phyloP scores from a whole-genome alignment of 2,797 vertebrate species.

The Salmo trutta region DNA sequence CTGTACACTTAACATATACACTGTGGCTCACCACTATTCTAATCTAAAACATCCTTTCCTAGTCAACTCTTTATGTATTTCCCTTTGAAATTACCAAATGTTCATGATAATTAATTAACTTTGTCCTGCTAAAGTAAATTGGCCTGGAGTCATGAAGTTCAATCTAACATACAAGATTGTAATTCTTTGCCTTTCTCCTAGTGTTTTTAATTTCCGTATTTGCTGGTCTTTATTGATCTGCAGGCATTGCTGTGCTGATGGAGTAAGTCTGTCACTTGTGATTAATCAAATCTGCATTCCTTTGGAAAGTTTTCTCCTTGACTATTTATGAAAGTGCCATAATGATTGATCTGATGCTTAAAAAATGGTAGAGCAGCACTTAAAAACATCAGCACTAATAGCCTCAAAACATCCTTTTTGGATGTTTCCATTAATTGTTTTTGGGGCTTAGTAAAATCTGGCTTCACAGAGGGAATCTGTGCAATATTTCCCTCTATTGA shows the following conservation, averaged over 20 bases:
- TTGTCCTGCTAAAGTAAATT: neutral
- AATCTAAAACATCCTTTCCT: no score
- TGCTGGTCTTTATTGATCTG: neutral
- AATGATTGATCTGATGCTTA: slow-evolving; percentile 58
- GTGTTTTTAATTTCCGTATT: neutral
- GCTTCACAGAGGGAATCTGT: slow-evolving; percentile 14
- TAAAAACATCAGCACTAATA: slow-evolving; percentile 35
- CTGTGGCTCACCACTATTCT: neutral
- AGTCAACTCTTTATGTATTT: no score
- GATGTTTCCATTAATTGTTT: slow-evolving; percentile 9
- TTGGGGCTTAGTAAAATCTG: slow-evolving; percentile 25
- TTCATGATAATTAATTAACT: no score
- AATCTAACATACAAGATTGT: neutral
- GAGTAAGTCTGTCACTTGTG: slow-evolving; percentile 43
- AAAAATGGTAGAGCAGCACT: slow-evolving; percentile 48
- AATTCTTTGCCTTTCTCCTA: neutral
- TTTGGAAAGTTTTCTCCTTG: slow-evolving; percentile 39
- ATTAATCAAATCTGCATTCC: slow-evolving; percentile 47
- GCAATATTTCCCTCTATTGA: slow-evolving; percentile 26
- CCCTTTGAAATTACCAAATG: no score
- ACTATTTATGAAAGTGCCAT: slow-evolving; percentile 65
- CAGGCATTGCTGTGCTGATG: neutral
- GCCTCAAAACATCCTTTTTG: neutral
- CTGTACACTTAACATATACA: neutral
- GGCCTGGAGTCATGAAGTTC: neutral